Conservation (phyloP, 1,140 invertebrate species). For the Cylas formicarius region DNA sequence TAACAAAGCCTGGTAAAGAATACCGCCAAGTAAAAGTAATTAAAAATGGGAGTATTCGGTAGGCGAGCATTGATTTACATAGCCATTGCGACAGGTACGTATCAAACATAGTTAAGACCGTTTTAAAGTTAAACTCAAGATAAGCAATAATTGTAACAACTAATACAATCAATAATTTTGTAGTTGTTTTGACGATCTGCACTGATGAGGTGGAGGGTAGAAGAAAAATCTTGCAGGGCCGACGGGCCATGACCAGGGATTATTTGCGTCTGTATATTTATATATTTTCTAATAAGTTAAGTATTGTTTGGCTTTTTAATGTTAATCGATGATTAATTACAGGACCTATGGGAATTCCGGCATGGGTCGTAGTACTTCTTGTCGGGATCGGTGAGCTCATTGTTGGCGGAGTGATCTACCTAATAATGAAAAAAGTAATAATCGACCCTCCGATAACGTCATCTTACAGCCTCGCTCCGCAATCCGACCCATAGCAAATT, state of each 20-base stretch:
- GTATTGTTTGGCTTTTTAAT: neutral
- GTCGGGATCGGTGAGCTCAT: conserved; percentile 58
- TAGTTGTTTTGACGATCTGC: conserved; percentile 57
- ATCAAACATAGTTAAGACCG: neutral
- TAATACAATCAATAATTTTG: conserved; percentile 25
- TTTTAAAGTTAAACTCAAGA: no score
- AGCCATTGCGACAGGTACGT: conserved; percentile 9
- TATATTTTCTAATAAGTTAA: neutral
- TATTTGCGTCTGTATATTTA: conserved; percentile 63
- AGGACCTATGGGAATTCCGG: conserved; percentile 60
- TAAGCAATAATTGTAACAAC: no score
- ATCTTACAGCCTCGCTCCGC: conserved; percentile 22
- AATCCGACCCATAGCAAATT: neutral
- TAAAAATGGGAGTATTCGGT: conserved; percentile 13
- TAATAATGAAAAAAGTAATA: conserved; percentile 59
- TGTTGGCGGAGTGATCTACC: conserved; percentile 57
- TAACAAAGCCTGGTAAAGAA: neutral
- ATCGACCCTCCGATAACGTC: conserved; percentile 37
- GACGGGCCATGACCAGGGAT: conserved; percentile 50
- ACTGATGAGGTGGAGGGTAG: conserved; percentile 62
- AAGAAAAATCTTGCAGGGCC: conserved; percentile 53
- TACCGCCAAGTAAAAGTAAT: conserved; percentile 11
- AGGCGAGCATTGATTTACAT: no score
- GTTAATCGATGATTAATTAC: conserved; percentile 29
- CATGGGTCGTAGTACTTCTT: conserved; percentile 63